Percentiles rank a stretch among this genome's conserved stretches.
These are phyloP conservation scores for Catocala fraxini DNA, from an alignment of 2,888 invertebrate species.

Conservation along the genomic window DNA sequence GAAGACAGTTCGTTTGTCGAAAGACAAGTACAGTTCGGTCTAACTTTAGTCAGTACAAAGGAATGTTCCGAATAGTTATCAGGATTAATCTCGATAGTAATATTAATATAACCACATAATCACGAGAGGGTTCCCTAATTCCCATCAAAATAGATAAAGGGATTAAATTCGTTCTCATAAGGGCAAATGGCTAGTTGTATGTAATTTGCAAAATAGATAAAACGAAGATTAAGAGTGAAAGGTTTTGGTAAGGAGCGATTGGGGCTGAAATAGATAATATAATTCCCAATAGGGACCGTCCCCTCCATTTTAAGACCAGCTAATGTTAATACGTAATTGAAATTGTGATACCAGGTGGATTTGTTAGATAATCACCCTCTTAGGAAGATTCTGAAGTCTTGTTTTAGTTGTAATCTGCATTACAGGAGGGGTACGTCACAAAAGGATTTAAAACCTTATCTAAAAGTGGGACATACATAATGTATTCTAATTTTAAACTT, in stretches of 20 bases:
- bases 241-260: slow-evolving; percentile 58
- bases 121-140: slow-evolving; percentile 24
- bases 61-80: not conserved
- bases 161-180: slow-evolving; percentile 33
- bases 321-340: slow-evolving; percentile 68
- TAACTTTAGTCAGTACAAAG: not conserved
- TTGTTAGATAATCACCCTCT: slow-evolving; percentile 64
- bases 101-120: slow-evolving; percentile 19
- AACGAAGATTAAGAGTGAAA: slow-evolving; percentile 48
- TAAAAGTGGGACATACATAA: not conserved
- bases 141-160: slow-evolving; percentile 24
- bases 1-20: too few species aligned
- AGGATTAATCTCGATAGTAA: slow-evolving; percentile 2
- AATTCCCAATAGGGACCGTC: slow-evolving; percentile 59
- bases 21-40: not conserved
- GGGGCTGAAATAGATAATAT: slow-evolving; percentile 66
- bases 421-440: not conserved
- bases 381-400: slow-evolving; percentile 43
- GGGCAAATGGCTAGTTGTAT: slow-evolving; percentile 30
- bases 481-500: too few species aligned
- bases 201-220: slow-evolving; percentile 41
- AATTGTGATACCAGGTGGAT: slow-evolving; percentile 62
- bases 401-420: slow-evolving; percentile 3
- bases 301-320: slow-evolving; percentile 53
- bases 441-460: slow-evolving; percentile 5